phyloP scores from a whole-genome alignment of 2,888 invertebrate species.

The Athalia circularis region DNA sequence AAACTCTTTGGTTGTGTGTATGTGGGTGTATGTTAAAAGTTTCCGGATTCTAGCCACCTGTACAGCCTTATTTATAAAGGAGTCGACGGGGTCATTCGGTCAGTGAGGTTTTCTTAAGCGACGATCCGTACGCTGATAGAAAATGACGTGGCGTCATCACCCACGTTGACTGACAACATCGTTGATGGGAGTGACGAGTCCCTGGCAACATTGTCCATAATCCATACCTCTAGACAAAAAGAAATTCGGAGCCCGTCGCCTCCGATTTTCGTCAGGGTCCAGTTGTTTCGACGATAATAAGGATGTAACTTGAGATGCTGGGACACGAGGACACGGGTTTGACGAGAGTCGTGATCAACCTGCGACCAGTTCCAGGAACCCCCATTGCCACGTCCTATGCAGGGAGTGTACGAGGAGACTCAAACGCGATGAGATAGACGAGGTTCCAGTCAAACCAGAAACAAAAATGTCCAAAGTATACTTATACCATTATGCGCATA shows the following conservation, averaged over 20 bases:
- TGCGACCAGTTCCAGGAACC: constrained; percentile 38
- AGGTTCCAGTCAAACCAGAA: constrained; percentile 1
- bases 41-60: too few species aligned
- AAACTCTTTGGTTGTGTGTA: neutral
- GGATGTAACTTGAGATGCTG: constrained; percentile 71
- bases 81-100: constrained; percentile 39
- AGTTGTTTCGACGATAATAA: constrained; percentile 66
- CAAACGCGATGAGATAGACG: neutral
- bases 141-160: constrained; percentile 67
- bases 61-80: neutral
- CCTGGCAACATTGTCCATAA: constrained; percentile 62
- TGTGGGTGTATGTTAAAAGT: too few species aligned
- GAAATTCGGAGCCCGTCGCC: constrained; percentile 69
- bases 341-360: constrained; percentile 44
- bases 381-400: neutral
- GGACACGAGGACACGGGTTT: constrained; percentile 53
- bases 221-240: constrained; percentile 72
- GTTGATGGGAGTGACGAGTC: constrained; percentile 65
- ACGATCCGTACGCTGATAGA: constrained; percentile 64
- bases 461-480: constrained; percentile 25
- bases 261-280: constrained; percentile 64
- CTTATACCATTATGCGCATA: too few species aligned
- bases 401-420: neutral
- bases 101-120: constrained; percentile 54
- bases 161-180: constrained; percentile 61